Base-by-base conservation (phyloP, 2,888 invertebrate species). In the Ormyrus thymus region DNA sequence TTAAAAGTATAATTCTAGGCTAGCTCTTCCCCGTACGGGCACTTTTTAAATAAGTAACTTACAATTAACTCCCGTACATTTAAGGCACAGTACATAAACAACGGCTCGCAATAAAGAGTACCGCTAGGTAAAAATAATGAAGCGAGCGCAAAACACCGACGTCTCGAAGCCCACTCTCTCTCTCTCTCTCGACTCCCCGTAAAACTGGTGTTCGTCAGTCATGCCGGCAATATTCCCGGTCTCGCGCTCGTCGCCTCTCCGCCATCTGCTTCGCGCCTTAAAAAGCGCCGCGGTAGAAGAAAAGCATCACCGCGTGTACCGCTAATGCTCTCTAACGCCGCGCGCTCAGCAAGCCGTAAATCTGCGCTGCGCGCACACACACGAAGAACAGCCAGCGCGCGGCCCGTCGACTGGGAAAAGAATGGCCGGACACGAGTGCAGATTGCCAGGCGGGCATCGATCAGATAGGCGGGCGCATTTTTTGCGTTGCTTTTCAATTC, bases 381-480 rank as follows among this genome's bases (percentile, higher is more conserved):
- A 55, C 13, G n/a, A n/a, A n/a, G n/a, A n/a, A n/a, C n/a, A n/a
- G n/a, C n/a, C n/a, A 13, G 59, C 45, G 46, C 29, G 13, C 45
- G 3, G 29, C 0, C 29, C 29, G 29, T 29, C 29, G 29, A 29
- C 29, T 29, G 29, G n/a, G 58, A 45, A 62, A 81, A 72, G 76
- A 79, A 80, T 78, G 71, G 9, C 64, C 73, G 55, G 68, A 65
- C 29, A 29, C 69, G 81, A 76, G 46, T 61, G 61, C 58, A 29
- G 79, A 81, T 81, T 79, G 79, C 55, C n/a, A 13, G 55, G 70
- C 62, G 29, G 29, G 59, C 76, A 65, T 76, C 81, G 70, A 82
- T 82, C 78, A 43, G 50, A n/a, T 70, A 13, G 66, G 13, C 45
- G 11, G 15, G 13, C 15, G 64, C 61, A 6, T 58, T 45, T 58